Evolutionary conservation across 30 jellyfish, hydroid and myxozoan genomes (phyloP).

Genomic region (Pelagia noctiluca): DNA sequence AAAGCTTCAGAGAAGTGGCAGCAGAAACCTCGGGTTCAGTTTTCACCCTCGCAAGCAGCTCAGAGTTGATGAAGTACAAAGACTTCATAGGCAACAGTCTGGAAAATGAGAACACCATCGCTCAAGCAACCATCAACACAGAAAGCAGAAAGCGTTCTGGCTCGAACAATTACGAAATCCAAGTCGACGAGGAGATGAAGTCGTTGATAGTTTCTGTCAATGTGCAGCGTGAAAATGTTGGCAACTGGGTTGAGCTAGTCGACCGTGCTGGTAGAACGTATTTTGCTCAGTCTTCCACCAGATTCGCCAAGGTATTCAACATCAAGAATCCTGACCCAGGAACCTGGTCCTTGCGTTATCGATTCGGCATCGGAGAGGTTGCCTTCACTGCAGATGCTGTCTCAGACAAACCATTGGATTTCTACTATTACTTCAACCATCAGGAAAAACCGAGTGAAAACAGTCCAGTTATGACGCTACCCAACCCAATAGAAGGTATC

Average conservation of each 20-base stretch:
- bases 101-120: slow-evolving; percentile 27
- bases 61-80: slow-evolving; percentile 43
- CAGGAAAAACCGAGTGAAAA: slow-evolving; percentile 45
- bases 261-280: slow-evolving; percentile 37
- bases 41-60: slow-evolving; percentile 46
- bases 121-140: slow-evolving; percentile 3
- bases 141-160: background rate
- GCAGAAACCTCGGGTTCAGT: slow-evolving; percentile 80
- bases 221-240: slow-evolving; percentile 1
- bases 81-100: slow-evolving; percentile 44
- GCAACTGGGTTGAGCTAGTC: background rate
- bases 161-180: background rate
- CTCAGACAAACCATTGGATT: slow-evolving; percentile 59
- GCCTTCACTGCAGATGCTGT: slow-evolving; percentile 43
- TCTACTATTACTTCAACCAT: slow-evolving; percentile 31
- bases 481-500: slow-evolving; percentile 37
- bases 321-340: slow-evolving; percentile 52
- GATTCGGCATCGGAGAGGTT: slow-evolving; percentile 16
- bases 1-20: slow-evolving; percentile 80
- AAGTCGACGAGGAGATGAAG: slow-evolving; percentile 56
- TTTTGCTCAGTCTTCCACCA: slow-evolving; percentile 40
- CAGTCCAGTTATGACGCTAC: slow-evolving; percentile 43
- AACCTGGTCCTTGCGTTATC: slow-evolving; percentile 39
- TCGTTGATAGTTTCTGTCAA: slow-evolving; percentile 35
- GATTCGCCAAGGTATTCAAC: slow-evolving; percentile 29